Percentiles rank a stretch among this genome's conserved stretches.
Conservation (phyloP, 2,888 invertebrate species). For the Opisthograptis luteolata region DNA sequence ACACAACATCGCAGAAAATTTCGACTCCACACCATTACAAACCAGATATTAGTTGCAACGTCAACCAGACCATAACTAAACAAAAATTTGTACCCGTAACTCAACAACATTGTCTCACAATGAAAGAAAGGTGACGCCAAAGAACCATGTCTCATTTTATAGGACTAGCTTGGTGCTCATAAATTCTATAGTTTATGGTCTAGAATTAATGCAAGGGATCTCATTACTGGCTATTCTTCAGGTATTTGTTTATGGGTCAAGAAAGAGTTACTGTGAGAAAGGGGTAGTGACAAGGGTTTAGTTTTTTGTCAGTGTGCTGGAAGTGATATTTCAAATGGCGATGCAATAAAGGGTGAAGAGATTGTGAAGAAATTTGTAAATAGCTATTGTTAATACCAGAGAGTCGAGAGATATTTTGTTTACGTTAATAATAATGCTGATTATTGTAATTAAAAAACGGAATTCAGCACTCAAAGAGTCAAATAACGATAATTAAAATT, state of each 20-base stretch:
- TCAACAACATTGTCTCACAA: constrained; percentile 70
- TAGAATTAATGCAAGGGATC: constrained; percentile 76
- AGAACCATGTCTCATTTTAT: constrained; percentile 79
- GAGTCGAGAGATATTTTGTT: no score
- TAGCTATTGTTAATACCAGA: no score
- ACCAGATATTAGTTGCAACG: constrained; percentile 38
- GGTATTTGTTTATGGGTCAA: constrained; percentile 80
- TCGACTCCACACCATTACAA: constrained; percentile 49
- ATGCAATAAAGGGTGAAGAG: background rate
- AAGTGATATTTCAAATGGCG: constrained; percentile 13
- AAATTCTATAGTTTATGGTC: constrained; percentile 80
- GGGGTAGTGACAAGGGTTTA: constrained; percentile 50
- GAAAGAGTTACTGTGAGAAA: constrained; percentile 78
- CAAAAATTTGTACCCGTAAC: constrained; percentile 71
- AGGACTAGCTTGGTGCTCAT: constrained; percentile 68
- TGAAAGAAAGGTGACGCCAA: constrained; percentile 59
- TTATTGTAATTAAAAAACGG: no score
- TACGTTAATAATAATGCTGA: no score
- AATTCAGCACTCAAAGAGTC: no score
- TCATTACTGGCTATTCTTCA: constrained; percentile 82
- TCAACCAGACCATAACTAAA: constrained; percentile 51
- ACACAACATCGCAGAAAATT: constrained; percentile 12
- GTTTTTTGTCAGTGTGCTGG: constrained; percentile 23
- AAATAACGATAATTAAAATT: no score
- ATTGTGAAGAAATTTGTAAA: background rate